Evolutionary conservation across 2,113 vertebrate species (phyloP).

Genomic region (Pan troglodytes): NHGRI_mPanTro3-v2.1_pri NC_072398.2:46026501-46027000

Average conservation of each 20-base stretch:
- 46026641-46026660: background rate
- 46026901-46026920: background rate
- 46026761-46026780: slow-evolving; percentile 6
- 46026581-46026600: background rate
- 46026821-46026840: slow-evolving; percentile 21
- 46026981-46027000: background rate
- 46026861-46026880: background rate
- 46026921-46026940: background rate
- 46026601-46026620: background rate
- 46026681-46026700: slow-evolving; percentile 1
- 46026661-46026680: slow-evolving; percentile 57
- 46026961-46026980: background rate
- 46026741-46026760: slow-evolving; percentile 41
- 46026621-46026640: background rate
- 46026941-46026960: background rate
- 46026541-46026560: slow-evolving; percentile 4
- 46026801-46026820: slow-evolving; percentile 32
- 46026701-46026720: slow-evolving; percentile 5
- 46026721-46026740: slow-evolving; percentile 47
- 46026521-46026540: background rate
- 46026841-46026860: slow-evolving; percentile 21
- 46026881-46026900: background rate
- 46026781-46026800: background rate
- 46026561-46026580: background rate
- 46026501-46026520: slow-evolving; percentile 1